Percentiles rank a stretch among this genome's conserved stretches.
These are phyloP conservation scores for Gadopsis marmoratus DNA, from an alignment of 2,797 vertebrate species.

Conservation along the genomic window DNA sequence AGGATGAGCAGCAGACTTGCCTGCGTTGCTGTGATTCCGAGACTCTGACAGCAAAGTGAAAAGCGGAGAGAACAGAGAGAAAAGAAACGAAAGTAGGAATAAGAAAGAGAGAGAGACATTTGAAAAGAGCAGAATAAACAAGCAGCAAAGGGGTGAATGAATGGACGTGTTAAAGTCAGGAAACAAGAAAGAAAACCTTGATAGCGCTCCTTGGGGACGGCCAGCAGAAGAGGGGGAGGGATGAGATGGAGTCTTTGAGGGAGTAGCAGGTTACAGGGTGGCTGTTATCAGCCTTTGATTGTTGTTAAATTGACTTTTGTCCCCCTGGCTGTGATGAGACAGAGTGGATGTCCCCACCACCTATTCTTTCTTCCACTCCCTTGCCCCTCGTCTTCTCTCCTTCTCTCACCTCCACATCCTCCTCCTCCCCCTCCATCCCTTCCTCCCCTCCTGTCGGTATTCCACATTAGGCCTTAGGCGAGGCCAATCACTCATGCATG, in stretches of 20 bases:
- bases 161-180: conserved; percentile 35
- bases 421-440: not conserved
- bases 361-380: conserved; percentile 7
- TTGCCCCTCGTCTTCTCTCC: not conserved
- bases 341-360: conserved; percentile 10
- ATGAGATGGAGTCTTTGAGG: conserved; percentile 83
- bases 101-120: not conserved
- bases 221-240: conserved; percentile 24
- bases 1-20: conserved; percentile 2
- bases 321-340: conserved; percentile 59
- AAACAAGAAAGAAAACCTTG: conserved; percentile 46
- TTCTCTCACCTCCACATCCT: not conserved
- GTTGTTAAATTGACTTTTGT: conserved; percentile 82
- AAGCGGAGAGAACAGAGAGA: not conserved
- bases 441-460: conserved; percentile 43
- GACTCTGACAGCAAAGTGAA: conserved; percentile 8
- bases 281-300: conserved; percentile 81
- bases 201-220: conserved; percentile 9
- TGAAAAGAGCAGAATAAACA: conserved; percentile 22
- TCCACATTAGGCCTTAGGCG: conserved; percentile 57
- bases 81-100: conserved; percentile 9
- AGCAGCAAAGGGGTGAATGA: conserved; percentile 15
- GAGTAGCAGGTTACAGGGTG: conserved; percentile 85
- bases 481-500: conserved; percentile 64
- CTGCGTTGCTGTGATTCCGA: not conserved